A percentile compares a stretch with the other conserved stretches of the same genome.
Evolutionary conservation across 2,113 vertebrate species (phyloP).

Genomic region (Lonchura striata): DNA sequence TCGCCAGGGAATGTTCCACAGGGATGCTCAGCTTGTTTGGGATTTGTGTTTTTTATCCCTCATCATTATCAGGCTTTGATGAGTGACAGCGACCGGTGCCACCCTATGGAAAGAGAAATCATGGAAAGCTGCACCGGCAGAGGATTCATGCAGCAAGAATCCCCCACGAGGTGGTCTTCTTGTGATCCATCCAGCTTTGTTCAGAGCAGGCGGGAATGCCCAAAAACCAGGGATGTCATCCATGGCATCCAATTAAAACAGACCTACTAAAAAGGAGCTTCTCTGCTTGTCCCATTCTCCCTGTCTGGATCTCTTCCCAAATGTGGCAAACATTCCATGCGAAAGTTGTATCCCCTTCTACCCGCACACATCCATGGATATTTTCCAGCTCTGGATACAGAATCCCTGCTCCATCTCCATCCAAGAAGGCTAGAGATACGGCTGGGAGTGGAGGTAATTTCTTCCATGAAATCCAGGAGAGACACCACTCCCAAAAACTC

Average conservation of each 20-base stretch:
- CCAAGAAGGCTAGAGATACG: neutral
- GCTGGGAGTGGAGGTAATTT: neutral
- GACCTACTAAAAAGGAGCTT: neutral
- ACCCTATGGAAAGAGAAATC: neutral
- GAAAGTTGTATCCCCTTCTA: neutral
- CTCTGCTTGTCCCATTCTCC: neutral
- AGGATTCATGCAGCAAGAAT: neutral
- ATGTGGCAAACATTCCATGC: neutral
- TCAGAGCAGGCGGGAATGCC: neutral
- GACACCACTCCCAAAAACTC: neutral
- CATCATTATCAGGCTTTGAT: neutral
- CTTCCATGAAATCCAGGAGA: neutral
- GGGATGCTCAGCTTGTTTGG: neutral
- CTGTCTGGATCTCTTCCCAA: neutral
- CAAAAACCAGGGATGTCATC: neutral
- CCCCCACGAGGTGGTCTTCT: neutral
- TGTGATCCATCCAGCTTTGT: neutral
- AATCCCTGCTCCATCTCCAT: neutral
- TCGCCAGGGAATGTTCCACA: neutral
- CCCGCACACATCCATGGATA: neutral
- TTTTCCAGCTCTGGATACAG: neutral
- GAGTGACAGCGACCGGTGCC: neutral
- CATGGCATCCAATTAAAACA: neutral
- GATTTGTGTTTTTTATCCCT: neutral
- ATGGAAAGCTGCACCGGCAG: neutral